Base-by-base conservation (phyloP, 1,140 invertebrate genomes). In the Drosophila mauritiana region DNA sequence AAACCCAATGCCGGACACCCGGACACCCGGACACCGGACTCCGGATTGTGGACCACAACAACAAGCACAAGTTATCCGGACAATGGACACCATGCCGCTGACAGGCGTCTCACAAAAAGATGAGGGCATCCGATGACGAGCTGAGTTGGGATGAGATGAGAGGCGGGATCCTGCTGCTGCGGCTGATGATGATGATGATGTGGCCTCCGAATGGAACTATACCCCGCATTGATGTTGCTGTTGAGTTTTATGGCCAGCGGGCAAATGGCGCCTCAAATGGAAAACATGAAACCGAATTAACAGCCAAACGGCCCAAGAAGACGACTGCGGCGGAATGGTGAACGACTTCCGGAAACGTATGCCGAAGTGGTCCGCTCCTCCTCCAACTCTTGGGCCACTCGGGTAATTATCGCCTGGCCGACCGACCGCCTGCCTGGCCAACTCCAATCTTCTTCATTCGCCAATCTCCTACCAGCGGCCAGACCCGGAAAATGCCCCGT, bases 271-370 rank as follows among this genome's bases (percentile, higher is more conserved):
- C 43, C 64, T 79, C 57, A 68, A 76, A 82, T 88, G 69, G 75
- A 82, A 81, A 82, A 86, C 78, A 86, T 86, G 82, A 80, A 81
- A 86, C 75, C 83, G 76, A 88, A 88, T 86, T 86, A 82, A 79
- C 72, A 75, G 65, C 73, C 45, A 76, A 80, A 74, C 78, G 62
- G 25, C 52, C 58, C 22, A 61, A 34, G 25, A 56, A 48, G 67
- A 69, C 42, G 34, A 70, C 57, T 27, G 27, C 22, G 45, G 27
- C 22, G 45, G 40, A 76, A 74, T 53, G 58, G 48, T 25, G 43
- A 75, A 53, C 61, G 45, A 67, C 61, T 48, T 58, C 62, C 62
- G 67, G 78, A 77, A 56, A 59, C 81, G 61, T 55, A 76, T 77
- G 78, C 45, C 77, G 17, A 15, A 61, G n/a, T 51, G 64, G 62